Evolutionary conservation across 2,888 invertebrate genomes (phyloP).

Genomic region (Ischnura elegans): DNA sequence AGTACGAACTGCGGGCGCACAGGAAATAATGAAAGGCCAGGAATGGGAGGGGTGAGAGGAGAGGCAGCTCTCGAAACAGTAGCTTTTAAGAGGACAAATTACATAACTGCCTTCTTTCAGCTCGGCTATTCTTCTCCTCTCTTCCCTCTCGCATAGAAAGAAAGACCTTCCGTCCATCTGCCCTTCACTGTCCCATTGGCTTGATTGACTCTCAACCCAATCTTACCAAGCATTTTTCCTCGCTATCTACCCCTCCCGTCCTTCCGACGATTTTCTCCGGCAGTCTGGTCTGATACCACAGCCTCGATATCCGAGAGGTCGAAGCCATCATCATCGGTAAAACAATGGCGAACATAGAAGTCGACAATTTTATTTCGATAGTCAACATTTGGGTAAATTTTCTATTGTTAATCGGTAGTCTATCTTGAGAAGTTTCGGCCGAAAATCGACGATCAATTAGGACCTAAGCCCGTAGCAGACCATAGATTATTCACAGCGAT

Average conservation of each 20-base stretch:
- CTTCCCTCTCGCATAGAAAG: background rate
- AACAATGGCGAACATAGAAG: no score
- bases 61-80: slow-evolving; percentile 22
- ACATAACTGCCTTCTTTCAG: slow-evolving; percentile 35
- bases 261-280: background rate
- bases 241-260: background rate
- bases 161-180: background rate
- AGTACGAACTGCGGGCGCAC: background rate
- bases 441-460: no score
- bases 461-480: no score
- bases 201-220: background rate
- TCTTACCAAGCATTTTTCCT: background rate
- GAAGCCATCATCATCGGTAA: no score
- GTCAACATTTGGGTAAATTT: no score
- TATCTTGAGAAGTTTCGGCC: no score
- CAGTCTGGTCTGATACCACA: no score
- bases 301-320: no score
- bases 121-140: background rate
- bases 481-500: no score
- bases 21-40: background rate
- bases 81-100: slow-evolving; percentile 31
- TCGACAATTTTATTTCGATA: no score
- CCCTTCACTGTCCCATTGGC: slow-evolving; percentile 35
- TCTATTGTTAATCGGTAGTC: no score
- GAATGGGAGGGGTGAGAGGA: no score